These are phyloP conservation scores for Caerostris darwini DNA, from an alignment of 1,140 invertebrate genomes.

Conservation along the genomic window DNA sequence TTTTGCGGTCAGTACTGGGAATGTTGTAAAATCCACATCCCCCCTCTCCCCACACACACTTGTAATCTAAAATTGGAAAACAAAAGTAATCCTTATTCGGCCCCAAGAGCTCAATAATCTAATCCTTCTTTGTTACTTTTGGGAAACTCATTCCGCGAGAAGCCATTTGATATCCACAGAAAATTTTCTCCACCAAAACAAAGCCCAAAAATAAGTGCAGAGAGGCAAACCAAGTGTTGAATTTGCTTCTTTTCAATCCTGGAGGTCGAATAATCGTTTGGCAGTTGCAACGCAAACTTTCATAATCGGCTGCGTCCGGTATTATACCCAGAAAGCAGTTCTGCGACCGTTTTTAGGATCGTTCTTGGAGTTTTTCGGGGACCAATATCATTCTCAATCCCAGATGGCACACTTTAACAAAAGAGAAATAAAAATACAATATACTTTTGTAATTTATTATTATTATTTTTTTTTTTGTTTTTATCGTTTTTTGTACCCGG, in stretches of 20 bases:
- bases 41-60: fast-evolving
- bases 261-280: slow-evolving; percentile 65
- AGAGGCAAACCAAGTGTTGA: slow-evolving; percentile 28
- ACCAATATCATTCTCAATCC: slow-evolving; percentile 50
- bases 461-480: neutral
- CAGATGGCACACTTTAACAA: slow-evolving; percentile 40
- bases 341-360: slow-evolving; percentile 43
- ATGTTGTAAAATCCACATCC: too few species aligned
- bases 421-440: slow-evolving; percentile 9
- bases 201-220: slow-evolving; percentile 27
- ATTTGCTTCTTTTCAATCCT: slow-evolving; percentile 20
- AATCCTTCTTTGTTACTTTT: slow-evolving; percentile 26
- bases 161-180: neutral
- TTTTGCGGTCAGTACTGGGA: too few species aligned
- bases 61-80: neutral
- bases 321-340: slow-evolving; percentile 63
- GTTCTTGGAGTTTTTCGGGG: neutral
- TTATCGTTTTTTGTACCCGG: neutral
- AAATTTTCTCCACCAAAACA: slow-evolving; percentile 25
- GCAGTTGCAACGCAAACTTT: slow-evolving; percentile 31
- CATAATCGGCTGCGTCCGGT: slow-evolving; percentile 55
- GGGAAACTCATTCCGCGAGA: slow-evolving; percentile 37
- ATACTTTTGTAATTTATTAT: neutral
- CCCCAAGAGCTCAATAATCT: slow-evolving; percentile 42
- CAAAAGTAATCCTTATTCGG: slow-evolving; percentile 20